Base-by-base conservation (phyloP, 1,140 invertebrate species). In the Ostrea denselamellosa region DNA sequence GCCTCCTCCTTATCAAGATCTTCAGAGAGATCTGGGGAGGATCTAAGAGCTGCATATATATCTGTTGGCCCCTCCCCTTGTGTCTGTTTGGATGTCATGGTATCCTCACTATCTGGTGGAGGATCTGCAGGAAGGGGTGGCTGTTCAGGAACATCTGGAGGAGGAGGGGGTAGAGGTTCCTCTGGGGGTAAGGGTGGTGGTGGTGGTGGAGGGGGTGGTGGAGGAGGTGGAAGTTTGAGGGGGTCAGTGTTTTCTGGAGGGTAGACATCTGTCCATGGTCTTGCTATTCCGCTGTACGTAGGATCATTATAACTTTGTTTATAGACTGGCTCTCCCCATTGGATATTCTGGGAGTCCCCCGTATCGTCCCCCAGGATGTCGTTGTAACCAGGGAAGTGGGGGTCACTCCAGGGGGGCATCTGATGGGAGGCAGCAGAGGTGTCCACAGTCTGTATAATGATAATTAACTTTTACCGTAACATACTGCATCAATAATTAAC, bases 1-100 rank as follows among this genome's bases (percentile, higher is more conserved):
- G 89, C 88, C 25, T 86, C 89, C 71, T 91, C 90, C 56, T 82
- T 83, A 54, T 90, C 90, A 8, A 90, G 86, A 10, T 88, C 88
- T 22, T 92, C 91, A 8, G 84, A 56, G 17, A 86, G 71, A 81
- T 85, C 54, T 17, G 83, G 56, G 14, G 90, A 85, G 10, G 87
- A 85, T 19, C 68, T 71, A 81, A 83, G 22, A 83, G 87, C 28
- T 58, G 81, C 83, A 8, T 90, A 89, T 77, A 14, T 44, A 83
- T 83, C 68, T 28, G 25, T 71, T 10, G 22, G 10, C 12, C 68
- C 68, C 28, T 28, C 28, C 68, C 12, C 28, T 71, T 34, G 22
- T 28, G 25, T 71, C 68, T 71, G 68, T 28, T 22, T 34, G 9
- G 28, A 71, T 34, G 0, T 71, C 25, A 14, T 8, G 25, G 68